Base-by-base conservation (phyloP, 2,888 invertebrate genomes). In the Hirudinaria manillensis region DNA sequence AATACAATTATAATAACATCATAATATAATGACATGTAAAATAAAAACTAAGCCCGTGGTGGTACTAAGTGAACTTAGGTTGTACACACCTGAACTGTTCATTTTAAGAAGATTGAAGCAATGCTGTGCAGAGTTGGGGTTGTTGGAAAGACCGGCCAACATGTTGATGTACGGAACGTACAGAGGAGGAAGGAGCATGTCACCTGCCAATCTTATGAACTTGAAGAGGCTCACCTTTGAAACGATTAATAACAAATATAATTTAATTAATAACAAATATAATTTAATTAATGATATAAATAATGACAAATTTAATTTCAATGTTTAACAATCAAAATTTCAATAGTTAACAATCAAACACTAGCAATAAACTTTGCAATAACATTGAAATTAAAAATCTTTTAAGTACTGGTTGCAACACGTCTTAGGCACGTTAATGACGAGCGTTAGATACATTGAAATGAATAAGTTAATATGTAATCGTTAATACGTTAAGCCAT, bases 121-220 rank as follows among this genome's bases (percentile, higher is more conserved):
- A 81, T 91, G 90, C 75, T 90, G 86, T 0, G 95, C 93, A 24
- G 93, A 90, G 89, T 75, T 89, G 86, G 76, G 91, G 89, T 79
- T 82, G 74, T 90, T 91, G 1, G 93, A 90, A 72, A 97, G 88
- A 24, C 93, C 91, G 0, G 91, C 89, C 80, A 96, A 88, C 90
- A 96, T 93, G 80, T 90, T 90, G 78, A 95, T 87, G 86, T 94
- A 95, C 0, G 92, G 91, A 2, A 92, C 91, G 84, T 94, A 92
- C 74, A 96, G 86, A 29, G 91, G 90, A 7, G 92, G 89, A 13
- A 93, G 92, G 78, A 94, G 87, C 83, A 92, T 88, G 85, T 93
- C 93, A 68, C 94, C 93, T 66, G 94, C 92, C 78, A 92, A 88
- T 0, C 93, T 89, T 53, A 96, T 90, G 86, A 97, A 95, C 87